Evolutionary conservation across 64 coral and sea anemone genomes (phyloP), one percentile per base, ranked within the genome.

Genomic region (Astreopora myriophthalma): DNA sequence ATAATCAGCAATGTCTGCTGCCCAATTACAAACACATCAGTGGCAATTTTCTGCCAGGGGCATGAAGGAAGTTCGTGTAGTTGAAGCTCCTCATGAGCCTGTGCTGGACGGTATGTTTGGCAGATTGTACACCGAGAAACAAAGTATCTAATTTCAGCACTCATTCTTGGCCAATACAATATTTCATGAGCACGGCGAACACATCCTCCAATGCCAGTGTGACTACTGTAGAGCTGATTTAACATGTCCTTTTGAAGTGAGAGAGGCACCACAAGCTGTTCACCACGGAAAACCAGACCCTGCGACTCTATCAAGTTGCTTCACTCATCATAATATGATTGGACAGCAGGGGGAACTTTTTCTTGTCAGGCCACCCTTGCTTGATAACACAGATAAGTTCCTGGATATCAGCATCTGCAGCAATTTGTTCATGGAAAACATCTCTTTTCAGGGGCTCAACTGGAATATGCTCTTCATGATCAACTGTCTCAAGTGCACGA

Each of bases 221-320:
- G 83, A 60, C 40, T 3, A 10, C 78, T 82, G 78, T 82, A 46
- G 48, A 82, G 38, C 78, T 82, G 51, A 46, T 82, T 82, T 46
- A 82, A 82, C 78, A 82, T 82, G 78, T 82, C 78, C 78, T 52
- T 82, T 8, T 46, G 33, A 82, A 82, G 78, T 29, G 19, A 82
- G 26, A 48, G 33, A 29, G 57, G 80, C 44, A 84, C 80, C 64
- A 67, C 80, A 25, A 84, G 57, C 57, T 63, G 51, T 84, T 84
- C 80, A 34, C 80, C 52, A 84, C 28, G 51, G 80, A 84, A 84
- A 8, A 84, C 80, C 38, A 84, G 2, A 65, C 30, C 80, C 28
- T 65, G 58, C 29, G 57, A 84, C 80, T 84, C 80, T 51, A 84
- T 84, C 52, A 84, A 38, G 52, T 84, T 52, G 61, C 80, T n/a